Evolutionary conservation across 2,888 invertebrate genomes (phyloP), one percentile per base, ranked within the genome.

Genomic region (Vanessa cardui): DNA sequence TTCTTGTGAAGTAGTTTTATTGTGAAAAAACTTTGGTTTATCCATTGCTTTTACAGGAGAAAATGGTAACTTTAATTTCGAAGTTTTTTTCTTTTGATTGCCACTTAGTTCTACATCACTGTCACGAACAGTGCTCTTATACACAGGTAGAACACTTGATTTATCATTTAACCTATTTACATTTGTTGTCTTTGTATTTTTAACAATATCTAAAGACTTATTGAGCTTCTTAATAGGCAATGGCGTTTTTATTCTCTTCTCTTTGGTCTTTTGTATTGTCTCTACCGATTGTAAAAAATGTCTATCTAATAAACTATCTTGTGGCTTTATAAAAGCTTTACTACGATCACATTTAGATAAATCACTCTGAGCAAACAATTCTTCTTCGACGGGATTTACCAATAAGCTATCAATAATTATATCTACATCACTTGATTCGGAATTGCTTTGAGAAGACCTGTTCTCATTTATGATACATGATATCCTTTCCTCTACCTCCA

Each of bases 401-500:
- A 92, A 79, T 72, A 90, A 83, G 75, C 81, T 87, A 71, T 92
- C 90, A 72, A 92, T 86, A 68, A 86, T 79, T 61, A 90, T 86
- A 74, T 92, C 92, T 70, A 89, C 82, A 64, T 92, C 92, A 71
- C 92, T 92, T 7, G 87, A 88, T 74, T 92, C 92, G 0, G 92
- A 92, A 73, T 89, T 91, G 75, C 90, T 92, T 79, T 89, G 80
- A 20, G 92, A 92, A n/a, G 90, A 91, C 79, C 92, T 83, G 64
- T 85, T 92, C 79, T 91, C 90, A 70, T 92, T 92, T 71, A 92
- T 89, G 62, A 92, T 91, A 77, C 84, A 89, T 9, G 90, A 90
- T 81, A 92, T 92, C 81, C 92, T 86, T 82, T 92, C 85, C 82
- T 92, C 92, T 61, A 92, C 85, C 69, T 92, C 90, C 74, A 86